Percentiles rank a stretch among this genome's conserved stretches.
These are phyloP conservation scores for Nomada lathburiana DNA, from an alignment of 2,888 invertebrate genomes.

Conservation along the genomic window DNA sequence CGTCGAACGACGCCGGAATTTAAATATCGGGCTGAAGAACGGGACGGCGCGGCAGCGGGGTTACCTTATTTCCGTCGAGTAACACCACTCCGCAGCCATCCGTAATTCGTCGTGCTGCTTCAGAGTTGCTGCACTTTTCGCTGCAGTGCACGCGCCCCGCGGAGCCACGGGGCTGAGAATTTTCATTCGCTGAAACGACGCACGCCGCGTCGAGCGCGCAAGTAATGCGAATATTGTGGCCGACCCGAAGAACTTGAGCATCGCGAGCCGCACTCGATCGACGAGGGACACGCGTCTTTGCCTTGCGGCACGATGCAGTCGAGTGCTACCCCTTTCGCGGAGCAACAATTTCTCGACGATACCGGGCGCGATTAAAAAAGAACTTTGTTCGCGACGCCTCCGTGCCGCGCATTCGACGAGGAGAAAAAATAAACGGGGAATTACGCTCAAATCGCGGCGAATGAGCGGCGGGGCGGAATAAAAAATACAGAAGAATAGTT, in stretches of 20 bases:
- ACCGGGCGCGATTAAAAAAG: conserved; percentile 28
- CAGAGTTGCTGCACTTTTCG: neutral
- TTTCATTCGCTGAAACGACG: conserved; percentile 1
- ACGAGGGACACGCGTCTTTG: too few relatives aligned
- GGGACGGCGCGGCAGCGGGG: neutral
- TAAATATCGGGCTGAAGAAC: conserved; percentile 13
- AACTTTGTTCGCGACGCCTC: neutral
- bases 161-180: neutral
- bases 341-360: neutral
- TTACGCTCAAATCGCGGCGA: conserved; percentile 3
- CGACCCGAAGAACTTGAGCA: neutral
- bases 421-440: neutral
- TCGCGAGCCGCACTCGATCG: too few relatives aligned
- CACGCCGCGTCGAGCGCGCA: conserved; percentile 27
- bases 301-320: too few relatives aligned
- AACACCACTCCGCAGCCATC: conserved; percentile 29
- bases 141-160: neutral
- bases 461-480: neutral
- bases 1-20: conserved; percentile 27
- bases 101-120: conserved; percentile 12
- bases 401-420: neutral
- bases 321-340: too few relatives aligned
- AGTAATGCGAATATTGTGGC: conserved; percentile 11
- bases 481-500: too few relatives aligned
- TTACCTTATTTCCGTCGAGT: conserved; percentile 21